Conservation (phyloP, 2,113 vertebrate genomes). For the Propithecus coquereli region DNA sequence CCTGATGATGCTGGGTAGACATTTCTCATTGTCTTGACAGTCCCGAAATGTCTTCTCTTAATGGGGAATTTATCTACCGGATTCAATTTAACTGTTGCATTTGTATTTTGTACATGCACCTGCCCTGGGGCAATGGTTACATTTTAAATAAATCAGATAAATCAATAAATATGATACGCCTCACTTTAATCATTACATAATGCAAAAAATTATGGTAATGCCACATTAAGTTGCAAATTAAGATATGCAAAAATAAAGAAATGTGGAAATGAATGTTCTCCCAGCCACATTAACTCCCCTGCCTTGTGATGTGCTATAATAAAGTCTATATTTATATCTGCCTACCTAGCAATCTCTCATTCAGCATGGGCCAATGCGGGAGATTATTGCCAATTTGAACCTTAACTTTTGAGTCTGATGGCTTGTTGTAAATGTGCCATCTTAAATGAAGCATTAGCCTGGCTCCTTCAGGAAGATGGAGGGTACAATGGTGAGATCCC, state of each 20-base stretch:
- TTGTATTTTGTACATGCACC: slow-evolving; percentile 74
- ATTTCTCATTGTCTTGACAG: slow-evolving; percentile 70
- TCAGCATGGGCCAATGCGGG: slow-evolving; percentile 4
- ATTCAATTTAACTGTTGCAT: slow-evolving; percentile 76
- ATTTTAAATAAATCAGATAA: slow-evolving; percentile 80
- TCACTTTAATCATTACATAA: slow-evolving; percentile 80
- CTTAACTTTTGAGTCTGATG: slow-evolving; percentile 68
- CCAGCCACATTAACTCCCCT: slow-evolving; percentile 58
- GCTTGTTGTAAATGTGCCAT: slow-evolving; percentile 54
- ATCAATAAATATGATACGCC: slow-evolving; percentile 76
- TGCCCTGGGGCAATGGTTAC: slow-evolving; percentile 76
- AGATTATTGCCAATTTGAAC: slow-evolving; percentile 59
- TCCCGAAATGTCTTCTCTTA: slow-evolving; percentile 72
- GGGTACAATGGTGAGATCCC: no score
- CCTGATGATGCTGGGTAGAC: slow-evolving; percentile 29
- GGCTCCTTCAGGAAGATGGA: not conserved
- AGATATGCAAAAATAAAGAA: slow-evolving; percentile 68
- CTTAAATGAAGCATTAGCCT: slow-evolving; percentile 52
- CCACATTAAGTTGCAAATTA: slow-evolving; percentile 80
- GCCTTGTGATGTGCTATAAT: slow-evolving; percentile 63
- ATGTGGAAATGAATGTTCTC: slow-evolving; percentile 74
- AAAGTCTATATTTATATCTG: slow-evolving; percentile 76
- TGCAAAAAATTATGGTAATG: slow-evolving; percentile 79
- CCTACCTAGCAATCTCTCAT: slow-evolving; percentile 62
- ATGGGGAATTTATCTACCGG: slow-evolving; percentile 73